A percentile compares a stretch with the other conserved stretches of the same genome.
Conservation (phyloP, 2,888 invertebrate species). For the Desoria tigrina region DNA sequence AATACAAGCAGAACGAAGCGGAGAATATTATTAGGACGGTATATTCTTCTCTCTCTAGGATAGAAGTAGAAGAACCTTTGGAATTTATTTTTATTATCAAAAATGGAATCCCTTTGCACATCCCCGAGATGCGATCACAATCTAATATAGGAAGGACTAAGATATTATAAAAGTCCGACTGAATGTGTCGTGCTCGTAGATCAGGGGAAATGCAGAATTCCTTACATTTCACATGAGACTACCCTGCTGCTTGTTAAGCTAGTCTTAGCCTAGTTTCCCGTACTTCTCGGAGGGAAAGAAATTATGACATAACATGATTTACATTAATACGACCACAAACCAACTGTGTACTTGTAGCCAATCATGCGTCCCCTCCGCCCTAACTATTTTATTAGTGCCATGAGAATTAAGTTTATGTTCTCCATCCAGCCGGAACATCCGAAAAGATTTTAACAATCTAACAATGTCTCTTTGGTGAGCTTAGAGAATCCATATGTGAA, state of each 20-base stretch:
- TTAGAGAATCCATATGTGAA: conserved; percentile 12
- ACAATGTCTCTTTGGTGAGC: not conserved
- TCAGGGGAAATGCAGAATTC: conserved; percentile 1
- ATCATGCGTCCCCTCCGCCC: conserved; percentile 7
- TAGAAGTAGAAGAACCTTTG: too few species aligned
- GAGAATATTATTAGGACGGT: too few species aligned
- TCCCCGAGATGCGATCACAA: too few species aligned
- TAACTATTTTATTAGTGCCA: conserved; percentile 11
- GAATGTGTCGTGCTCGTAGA: conserved; percentile 7
- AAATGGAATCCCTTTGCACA: too few species aligned
- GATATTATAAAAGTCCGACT: not conserved
- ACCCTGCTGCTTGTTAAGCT: conserved; percentile 20
- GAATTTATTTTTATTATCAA: too few species aligned
- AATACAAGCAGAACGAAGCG: too few species aligned
- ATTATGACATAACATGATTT: conserved; percentile 36
- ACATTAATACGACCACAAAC: conserved; percentile 26
- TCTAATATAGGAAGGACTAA: too few species aligned
- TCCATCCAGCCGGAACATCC: not conserved
- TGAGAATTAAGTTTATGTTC: conserved; percentile 24
- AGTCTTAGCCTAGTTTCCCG: conserved; percentile 27
- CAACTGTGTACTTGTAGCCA: conserved; percentile 8
- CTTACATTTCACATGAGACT: not conserved
- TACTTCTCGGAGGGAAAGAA: conserved; percentile 5
- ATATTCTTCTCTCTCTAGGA: too few species aligned
- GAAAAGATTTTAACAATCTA: not conserved